Evolutionary conservation across 2,797 vertebrate species (phyloP), one percentile per base, ranked within the genome.

Genomic region (Xiphorhynchus erythropygius): DNA sequence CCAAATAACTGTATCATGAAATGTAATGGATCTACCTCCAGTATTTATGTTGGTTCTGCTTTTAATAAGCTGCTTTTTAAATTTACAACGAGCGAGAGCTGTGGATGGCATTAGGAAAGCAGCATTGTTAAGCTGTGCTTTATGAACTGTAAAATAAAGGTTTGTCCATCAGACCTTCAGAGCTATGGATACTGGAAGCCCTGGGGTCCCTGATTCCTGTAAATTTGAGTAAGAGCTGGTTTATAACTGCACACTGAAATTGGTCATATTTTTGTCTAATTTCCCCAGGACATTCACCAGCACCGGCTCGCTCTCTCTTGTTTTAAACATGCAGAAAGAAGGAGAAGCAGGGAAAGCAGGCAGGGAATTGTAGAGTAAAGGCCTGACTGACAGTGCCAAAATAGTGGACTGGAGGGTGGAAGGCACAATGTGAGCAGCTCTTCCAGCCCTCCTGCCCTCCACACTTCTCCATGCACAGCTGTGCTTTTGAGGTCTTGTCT

Each of bases 71-170:
- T 91, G 1, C 49, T 77, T 94, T 85, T 77, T 37, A 80, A 79
- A 84, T 90, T 70, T 87, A 16, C 35, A 79, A 5, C 7, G 49
- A 90, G 30, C 11, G 11, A 18, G 85, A 78, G 42, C 69, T 65
- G 24, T n/a, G 56, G 60, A 32, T 79, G 63, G 69, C 49, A 37
- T 90, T 81, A 84, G 74, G 70, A 86, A 91, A 63, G 87, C 83
- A 93, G 25, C 1, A 0, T 83, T 65, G 76, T 81, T 94, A 83
- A 84, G 55, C 65, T 87, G 89, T 93, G 87, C 73, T 93, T 92
- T 92, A 90, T 92, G 94, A 92, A 73, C 74, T 89, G 85, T 92
- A 95, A 92, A 81, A 84, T 75, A 89, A 88, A 93, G 69, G 70
- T 94, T 94, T 92, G 76, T 69, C 59, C 76, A 73, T 90, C 64